Evolutionary conservation across 1,140 invertebrate species (phyloP), one percentile per base, ranked within the genome.

Genomic region (Neoseiulus cucumeris): DNA sequence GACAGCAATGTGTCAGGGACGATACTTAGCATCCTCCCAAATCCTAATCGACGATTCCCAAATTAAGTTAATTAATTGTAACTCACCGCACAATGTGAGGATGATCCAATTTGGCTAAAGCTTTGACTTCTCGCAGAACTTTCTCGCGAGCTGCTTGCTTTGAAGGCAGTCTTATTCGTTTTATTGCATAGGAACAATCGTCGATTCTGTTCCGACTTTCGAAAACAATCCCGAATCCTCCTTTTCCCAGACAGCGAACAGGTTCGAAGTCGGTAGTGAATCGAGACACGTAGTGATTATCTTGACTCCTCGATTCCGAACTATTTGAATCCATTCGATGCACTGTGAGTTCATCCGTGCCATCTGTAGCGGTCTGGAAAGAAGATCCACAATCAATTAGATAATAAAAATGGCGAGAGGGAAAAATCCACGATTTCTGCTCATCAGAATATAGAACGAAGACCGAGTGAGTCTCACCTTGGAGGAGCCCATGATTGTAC

Each of bases 151-250:
- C 84, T 66, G 84, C 82, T 70, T 83, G 79, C 70, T 82, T 86
- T 70, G 86, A 86, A 12, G 89, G 87, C 66, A 96, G 76, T 7
- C 83, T 82, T 55, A 97, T 96, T 71, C 92, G 82, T 78, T 98
- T 98, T 0, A 98, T 84, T 22, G 94, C 94, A 79, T 98, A 98
- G 69, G 85, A 81, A 71, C 88, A 87, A 72, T 95, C 87, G 75
- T 98, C 94, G 65, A 96, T 84, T 76, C 89, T 92, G 74, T 97
- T 95, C 73, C 82, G 86, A 0, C 88, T 91, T 75, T 96, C 87
- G 77, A 96, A 97, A 0, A 98, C 94, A 22, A 96, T 84, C 0
- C 94, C 94, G 78, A 95, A 98, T 0, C 92, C 94, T n/a, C 94
- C 78, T 72, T 83, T 84, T 0, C 92, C 92, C 0, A 98, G 77